Evolutionary conservation across 2,113 vertebrate genomes (phyloP), one percentile per base, ranked within the genome.

Genomic region (Halichoeres trimaculatus): DNA sequence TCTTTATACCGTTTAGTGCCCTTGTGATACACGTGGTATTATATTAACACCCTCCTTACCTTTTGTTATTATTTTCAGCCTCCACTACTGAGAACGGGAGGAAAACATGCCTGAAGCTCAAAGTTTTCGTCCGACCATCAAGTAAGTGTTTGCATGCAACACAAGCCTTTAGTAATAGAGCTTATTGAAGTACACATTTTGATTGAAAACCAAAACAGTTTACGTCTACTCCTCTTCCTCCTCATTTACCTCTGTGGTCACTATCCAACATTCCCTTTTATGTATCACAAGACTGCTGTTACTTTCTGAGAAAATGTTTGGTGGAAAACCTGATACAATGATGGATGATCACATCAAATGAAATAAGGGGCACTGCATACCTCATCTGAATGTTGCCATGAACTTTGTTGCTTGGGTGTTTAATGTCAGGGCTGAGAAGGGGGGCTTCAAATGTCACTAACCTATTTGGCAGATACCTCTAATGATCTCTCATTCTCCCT

Each of bases 111-210:
- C 93, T 99, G 93, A 99, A 99, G 93, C 97, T 99, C 82, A 98
- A 96, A 93, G 98, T 99, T 88, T 98, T 96, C 85, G 98, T 99
- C 87, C 95, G 98, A 90, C 96, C 96, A 92, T 94, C 97, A 96
- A 99, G 98, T 99, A 95, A 97, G 98, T 97, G 73, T 78, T 83
- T 76, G 63, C 78, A 48, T 67, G 40, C 58, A 59, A 57, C 52
- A 11, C 24, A 10, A 20, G 41, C 69, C 81, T 81, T 83, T 83
- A 20, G 77, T 84, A 7, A 45, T 84, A 79, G 93, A 78, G 92
- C 84, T 90, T 84, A 65, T 83, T 52, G 50, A 93, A 85, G 91
- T 89, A 65, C 91, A 69, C 55, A 34, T 53, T 74, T 66, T 70
- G 70, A 53, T 57, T 74, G 45, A 70, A 86, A 78, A 81, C 67